Base-by-base conservation (phyloP, 2,113 vertebrate species). In the Callipepla squamata region DNA sequence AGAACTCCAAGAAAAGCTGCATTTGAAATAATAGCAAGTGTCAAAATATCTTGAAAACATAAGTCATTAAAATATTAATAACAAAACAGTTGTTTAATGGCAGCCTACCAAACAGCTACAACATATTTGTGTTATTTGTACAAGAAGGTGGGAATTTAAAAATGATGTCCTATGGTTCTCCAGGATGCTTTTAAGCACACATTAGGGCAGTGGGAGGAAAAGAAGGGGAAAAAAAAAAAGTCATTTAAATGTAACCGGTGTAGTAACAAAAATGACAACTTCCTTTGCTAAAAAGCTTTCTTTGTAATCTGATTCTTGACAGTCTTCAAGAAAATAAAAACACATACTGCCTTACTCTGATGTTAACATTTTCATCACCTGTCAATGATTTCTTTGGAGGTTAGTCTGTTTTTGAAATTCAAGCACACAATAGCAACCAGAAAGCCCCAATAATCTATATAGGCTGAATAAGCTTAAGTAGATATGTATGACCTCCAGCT, bases 61-160 rank as follows among this genome's bases (percentile, higher is more conserved):
- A 95, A 77, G 89, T 73, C 70, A 91, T 94, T 97, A 95, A 94
- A 75, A 96, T 97, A 97, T 97, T 97, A 98, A 98, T 96, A 97
- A 96, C 76, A 94, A 95, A 97, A 94, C 80, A 95, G 91, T 82
- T 95, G 92, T 92, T 96, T 95, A 94, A 95, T 2, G n/a, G 85
- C 50, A 59, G 53, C 74, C 68, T 94, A 81, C 79, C 44, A 67
- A 95, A 94, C 79, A 48, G 65, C 90, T 88, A 93, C 91, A 96
- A 92, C 42, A 88, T 38, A 67, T 40, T 90, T 78, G 66, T 83
- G 69, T 55, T 83, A 44, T 62, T 90, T 90, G 67, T n/a, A 68
- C 58, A 80, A 93, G 74, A 83, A 92, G 89, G 89, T 30, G 91
- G 40, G 26, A 81, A 87, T 77, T 55, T 47, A 79, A 70, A 92